Evolutionary conservation across 2,113 vertebrate genomes (phyloP).

Genomic region (Myodes glareolus): DNA sequence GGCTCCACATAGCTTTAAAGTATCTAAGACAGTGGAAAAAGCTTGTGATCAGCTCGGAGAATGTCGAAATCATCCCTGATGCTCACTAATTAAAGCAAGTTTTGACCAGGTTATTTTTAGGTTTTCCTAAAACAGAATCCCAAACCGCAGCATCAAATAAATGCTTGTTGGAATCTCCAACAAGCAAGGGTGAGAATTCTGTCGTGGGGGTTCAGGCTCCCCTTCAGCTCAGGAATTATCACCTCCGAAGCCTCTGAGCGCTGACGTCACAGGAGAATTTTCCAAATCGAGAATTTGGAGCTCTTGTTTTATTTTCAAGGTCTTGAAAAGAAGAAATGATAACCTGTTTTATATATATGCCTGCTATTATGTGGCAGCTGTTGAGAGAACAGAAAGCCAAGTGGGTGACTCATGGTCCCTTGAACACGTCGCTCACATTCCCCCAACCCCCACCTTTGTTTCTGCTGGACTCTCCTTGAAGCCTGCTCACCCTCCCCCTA

Average conservation of each 20-base stretch:
- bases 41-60: slow-evolving; percentile 11
- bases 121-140: slow-evolving; percentile 35
- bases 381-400: slow-evolving; percentile 19
- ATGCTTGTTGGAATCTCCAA: slow-evolving; percentile 22
- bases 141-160: neutral
- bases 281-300: slow-evolving; percentile 66
- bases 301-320: slow-evolving; percentile 43
- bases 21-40: slow-evolving; percentile 48
- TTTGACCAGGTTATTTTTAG: slow-evolving; percentile 6
- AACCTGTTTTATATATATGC: slow-evolving; percentile 26
- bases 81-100: slow-evolving; percentile 14
- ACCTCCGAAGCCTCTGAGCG: neutral
- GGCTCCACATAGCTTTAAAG: slow-evolving; percentile 15
- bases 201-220: neutral
- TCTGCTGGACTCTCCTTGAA: neutral
- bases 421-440: neutral
- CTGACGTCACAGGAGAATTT: slow-evolving; percentile 34
- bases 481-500: neutral
- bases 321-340: slow-evolving; percentile 31
- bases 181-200: slow-evolving; percentile 43
- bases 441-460: neutral
- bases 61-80: neutral
- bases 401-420: slow-evolving; percentile 64
- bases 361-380: slow-evolving; percentile 62
- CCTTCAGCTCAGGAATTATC: slow-evolving; percentile 52